These are phyloP conservation scores for Harpalus rubripes DNA, from an alignment of 2,888 invertebrate genomes.

Conservation along the genomic window DNA sequence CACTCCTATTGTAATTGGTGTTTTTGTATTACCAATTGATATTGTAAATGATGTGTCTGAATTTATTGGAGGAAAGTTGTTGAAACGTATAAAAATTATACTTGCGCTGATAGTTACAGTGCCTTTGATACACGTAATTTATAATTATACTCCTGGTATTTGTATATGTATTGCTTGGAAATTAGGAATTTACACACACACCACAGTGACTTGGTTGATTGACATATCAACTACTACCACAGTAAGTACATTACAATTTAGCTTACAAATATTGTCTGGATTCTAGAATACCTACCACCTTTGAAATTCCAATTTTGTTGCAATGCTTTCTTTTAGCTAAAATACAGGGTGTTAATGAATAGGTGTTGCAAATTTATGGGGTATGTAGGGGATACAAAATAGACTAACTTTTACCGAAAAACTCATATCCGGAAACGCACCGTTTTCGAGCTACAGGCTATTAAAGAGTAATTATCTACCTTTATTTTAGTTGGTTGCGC, in stretches of 20 bases:
- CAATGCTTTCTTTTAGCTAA: no score
- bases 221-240: constrained; percentile 73
- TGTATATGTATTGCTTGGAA: constrained; percentile 82
- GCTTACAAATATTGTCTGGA: no score
- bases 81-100: constrained; percentile 83
- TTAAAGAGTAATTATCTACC: no score
- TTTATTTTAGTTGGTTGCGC: no score
- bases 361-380: no score
- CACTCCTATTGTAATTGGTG: constrained; percentile 82
- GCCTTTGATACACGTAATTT: constrained; percentile 81
- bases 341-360: no score
- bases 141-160: constrained; percentile 86
- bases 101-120: constrained; percentile 76
- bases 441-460: no score
- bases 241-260: constrained; percentile 72
- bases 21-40: constrained; percentile 85
- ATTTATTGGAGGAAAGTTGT: constrained; percentile 85
- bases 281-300: no score
- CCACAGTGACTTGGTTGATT: constrained; percentile 74
- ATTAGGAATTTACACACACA: constrained; percentile 70
- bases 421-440: no score
- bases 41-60: constrained; percentile 88
- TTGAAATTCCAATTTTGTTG: no score
- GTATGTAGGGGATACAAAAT: no score
- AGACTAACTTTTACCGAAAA: no score